phyloP scores from a whole-genome alignment of 1,140 invertebrate genomes.

The Plutomurus gul region DNA sequence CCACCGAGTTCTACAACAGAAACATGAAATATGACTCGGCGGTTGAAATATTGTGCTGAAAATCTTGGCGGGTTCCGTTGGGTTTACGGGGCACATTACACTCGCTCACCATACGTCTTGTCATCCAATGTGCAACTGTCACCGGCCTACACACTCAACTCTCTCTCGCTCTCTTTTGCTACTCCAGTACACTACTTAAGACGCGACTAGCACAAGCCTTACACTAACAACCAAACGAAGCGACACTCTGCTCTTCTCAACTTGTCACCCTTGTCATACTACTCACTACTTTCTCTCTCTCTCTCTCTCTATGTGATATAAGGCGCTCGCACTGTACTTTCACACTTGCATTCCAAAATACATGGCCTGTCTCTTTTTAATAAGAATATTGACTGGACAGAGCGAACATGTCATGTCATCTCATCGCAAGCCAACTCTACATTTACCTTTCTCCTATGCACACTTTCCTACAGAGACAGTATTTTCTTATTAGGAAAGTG shows the following conservation, averaged over 20 bases:
- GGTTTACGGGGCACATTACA: constrained; percentile 7
- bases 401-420: too few relatives aligned
- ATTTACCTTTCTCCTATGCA: too few relatives aligned
- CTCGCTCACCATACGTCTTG: constrained; percentile 30
- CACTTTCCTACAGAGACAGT: too few relatives aligned
- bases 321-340: too few relatives aligned
- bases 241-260: not conserved
- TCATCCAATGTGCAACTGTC: constrained; percentile 27
- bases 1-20: not conserved
- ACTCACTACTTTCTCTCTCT: not conserved
- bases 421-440: too few relatives aligned
- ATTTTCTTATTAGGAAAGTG: too few relatives aligned
- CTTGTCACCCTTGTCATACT: not conserved
- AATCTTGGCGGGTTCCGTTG: constrained; percentile 3
- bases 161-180: not conserved
- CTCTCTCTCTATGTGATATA: not conserved
- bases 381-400: too few relatives aligned
- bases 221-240: not conserved
- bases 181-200: not conserved
- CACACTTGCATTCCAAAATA: too few relatives aligned
- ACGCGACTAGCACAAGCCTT: not conserved
- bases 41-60: constrained; percentile 11
- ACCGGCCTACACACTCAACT: not conserved
- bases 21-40: not conserved
- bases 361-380: too few relatives aligned